Percentiles rank a stretch among this genome's conserved stretches.
phyloP scores from a whole-genome alignment of 2,113 vertebrate genomes.

The Xenotilapia leptura region DNA sequence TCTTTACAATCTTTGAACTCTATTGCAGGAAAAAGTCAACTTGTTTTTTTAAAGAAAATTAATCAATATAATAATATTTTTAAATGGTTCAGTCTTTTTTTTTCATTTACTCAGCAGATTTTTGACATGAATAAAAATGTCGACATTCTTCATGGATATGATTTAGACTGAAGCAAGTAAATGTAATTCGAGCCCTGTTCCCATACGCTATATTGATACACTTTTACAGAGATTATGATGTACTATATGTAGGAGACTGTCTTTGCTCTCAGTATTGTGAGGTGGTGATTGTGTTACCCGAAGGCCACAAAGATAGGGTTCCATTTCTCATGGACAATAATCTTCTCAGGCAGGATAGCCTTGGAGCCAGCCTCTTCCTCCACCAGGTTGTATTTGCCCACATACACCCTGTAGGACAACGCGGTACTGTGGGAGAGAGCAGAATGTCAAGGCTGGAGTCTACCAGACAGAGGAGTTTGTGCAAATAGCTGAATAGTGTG shows the following conservation, averaged over 20 bases:
- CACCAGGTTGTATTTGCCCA: slow-evolving; percentile 81
- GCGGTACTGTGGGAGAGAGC: slow-evolving; percentile 51
- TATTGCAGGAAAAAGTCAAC: neutral
- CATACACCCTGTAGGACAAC: slow-evolving; percentile 78
- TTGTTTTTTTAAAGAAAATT: neutral
- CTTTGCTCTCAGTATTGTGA: neutral
- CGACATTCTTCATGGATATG: neutral
- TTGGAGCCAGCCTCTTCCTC: slow-evolving; percentile 63
- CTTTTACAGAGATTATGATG: neutral
- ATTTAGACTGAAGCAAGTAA: neutral
- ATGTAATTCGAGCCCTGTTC: neutral
- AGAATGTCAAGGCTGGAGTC: neutral
- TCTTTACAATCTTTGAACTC: neutral
- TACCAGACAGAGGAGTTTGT: neutral
- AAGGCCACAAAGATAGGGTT: slow-evolving; percentile 68
- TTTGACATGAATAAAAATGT: neutral
- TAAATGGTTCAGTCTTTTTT: neutral
- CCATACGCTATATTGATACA: neutral
- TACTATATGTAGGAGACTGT: neutral
- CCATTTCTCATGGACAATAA: slow-evolving; percentile 83
- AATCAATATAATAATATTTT: neutral
- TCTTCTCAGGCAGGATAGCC: slow-evolving; percentile 72
- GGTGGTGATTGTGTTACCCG: slow-evolving; percentile 52
- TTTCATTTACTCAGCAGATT: neutral
- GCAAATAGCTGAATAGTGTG: neutral